Conservation (phyloP, 2,113 vertebrate species). For the Bolborhynchus lineola region DNA sequence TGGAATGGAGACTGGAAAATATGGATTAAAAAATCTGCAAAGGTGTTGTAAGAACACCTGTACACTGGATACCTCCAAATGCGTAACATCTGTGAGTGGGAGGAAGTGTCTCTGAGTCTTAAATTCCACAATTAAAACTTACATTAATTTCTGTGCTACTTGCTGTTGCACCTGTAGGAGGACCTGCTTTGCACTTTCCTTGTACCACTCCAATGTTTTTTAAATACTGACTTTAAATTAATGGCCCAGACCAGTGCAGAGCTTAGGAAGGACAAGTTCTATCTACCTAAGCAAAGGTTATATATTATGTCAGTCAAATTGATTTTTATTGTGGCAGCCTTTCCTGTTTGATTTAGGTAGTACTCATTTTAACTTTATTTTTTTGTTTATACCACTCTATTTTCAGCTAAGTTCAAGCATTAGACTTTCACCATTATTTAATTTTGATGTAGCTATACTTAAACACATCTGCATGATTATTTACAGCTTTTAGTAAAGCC, state of each 20-base stretch:
- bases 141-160: not conserved
- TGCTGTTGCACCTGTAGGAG: not conserved
- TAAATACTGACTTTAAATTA: not conserved
- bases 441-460: not conserved
- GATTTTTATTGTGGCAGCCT: not conserved
- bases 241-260: not conserved
- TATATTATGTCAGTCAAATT: not conserved
- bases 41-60: not conserved
- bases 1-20: not conserved
- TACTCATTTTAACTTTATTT: not conserved
- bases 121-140: not conserved
- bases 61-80: not conserved
- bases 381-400: not conserved
- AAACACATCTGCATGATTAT: not conserved
- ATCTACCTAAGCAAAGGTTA: not conserved
- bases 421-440: not conserved
- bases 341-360: not conserved
- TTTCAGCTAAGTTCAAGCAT: not conserved
- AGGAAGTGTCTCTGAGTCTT: not conserved
- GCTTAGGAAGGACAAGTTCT: not conserved
- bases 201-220: not conserved
- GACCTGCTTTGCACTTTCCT: not conserved
- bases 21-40: not conserved
- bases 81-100: not conserved
- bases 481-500: not conserved